These are phyloP conservation scores for Drosophila meridionalis DNA, from an alignment of 2,888 invertebrate species.

Conservation along the genomic window DNA sequence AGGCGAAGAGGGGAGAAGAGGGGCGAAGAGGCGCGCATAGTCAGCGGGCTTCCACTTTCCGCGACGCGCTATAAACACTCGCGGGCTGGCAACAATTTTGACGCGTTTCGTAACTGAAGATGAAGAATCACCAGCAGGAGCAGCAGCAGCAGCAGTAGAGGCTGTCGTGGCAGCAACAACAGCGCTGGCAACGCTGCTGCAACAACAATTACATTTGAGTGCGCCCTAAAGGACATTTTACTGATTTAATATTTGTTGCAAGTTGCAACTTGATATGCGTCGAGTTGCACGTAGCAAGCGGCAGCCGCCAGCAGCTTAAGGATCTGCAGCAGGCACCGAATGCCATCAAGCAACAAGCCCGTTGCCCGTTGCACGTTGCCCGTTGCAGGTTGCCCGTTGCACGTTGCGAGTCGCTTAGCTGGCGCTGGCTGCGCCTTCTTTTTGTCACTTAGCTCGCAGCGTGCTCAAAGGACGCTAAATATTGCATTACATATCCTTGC, in stretches of 20 bases:
- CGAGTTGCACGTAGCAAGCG: conserved; percentile 63
- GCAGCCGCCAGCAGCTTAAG: conserved; percentile 46
- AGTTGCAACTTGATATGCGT: conserved; percentile 76
- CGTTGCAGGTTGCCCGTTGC: conserved; percentile 15
- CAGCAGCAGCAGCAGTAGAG: background rate
- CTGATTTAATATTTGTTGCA: conserved; percentile 79
- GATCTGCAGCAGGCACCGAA: conserved; percentile 43
- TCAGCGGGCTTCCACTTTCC: conserved; percentile 1
- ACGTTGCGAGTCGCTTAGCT: conserved; percentile 30
- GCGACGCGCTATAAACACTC: conserved; percentile 66
- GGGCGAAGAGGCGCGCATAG: background rate
- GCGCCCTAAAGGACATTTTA: conserved; percentile 77
- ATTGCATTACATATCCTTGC: conserved; percentile 78
- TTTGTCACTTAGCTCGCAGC: conserved; percentile 74
- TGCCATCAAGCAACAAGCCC: conserved; percentile 26
- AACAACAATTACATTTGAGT: conserved; percentile 75
- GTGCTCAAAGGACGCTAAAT: conserved; percentile 78
- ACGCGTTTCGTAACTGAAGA: conserved; percentile 68
- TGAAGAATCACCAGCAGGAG: conserved; percentile 39
- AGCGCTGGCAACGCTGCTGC: conserved; percentile 43
- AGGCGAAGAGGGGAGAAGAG: background rate
- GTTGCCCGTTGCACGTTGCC: background rate
- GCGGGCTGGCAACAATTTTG: conserved; percentile 74
- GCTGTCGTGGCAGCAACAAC: conserved; percentile 19
- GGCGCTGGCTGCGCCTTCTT: conserved; percentile 36